Evolutionary conservation across 2,888 invertebrate genomes (phyloP).

Genomic region (Mesoligia furuncula): DNA sequence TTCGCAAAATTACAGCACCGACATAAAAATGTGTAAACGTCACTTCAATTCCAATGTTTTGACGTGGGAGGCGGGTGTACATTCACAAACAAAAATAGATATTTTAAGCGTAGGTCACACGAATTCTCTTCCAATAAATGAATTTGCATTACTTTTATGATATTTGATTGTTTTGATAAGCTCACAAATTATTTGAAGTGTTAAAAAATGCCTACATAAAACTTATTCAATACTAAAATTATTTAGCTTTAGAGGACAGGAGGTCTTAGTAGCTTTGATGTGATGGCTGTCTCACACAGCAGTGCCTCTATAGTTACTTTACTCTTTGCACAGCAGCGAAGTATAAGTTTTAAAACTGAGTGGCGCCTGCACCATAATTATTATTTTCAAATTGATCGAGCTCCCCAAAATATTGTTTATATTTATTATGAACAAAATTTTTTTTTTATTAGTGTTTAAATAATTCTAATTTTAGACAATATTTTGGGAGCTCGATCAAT

Average conservation of each 20-base stretch:
- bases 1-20: constrained; percentile 81
- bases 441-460: too few species aligned
- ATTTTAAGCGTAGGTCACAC: constrained; percentile 8
- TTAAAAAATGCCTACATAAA: background rate
- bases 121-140: background rate
- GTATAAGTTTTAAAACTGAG: background rate
- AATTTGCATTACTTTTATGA: background rate
- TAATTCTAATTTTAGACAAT: too few species aligned
- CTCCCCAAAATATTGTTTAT: too few species aligned
- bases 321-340: background rate
- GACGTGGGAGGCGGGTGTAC: constrained; percentile 71
- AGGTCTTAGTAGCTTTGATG: background rate
- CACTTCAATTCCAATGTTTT: constrained; percentile 86
- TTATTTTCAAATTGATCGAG: too few species aligned
- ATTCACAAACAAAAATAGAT: constrained; percentile 51
- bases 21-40: constrained; percentile 89
- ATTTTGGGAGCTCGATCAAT: too few species aligned
- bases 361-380: too few species aligned
- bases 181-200: background rate
- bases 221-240: background rate
- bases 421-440: too few species aligned
- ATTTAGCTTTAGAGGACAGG: too few species aligned
- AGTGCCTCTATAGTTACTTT: too few species aligned
- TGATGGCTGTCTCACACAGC: background rate
- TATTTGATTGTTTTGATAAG: background rate